A percentile compares a stretch with the other conserved stretches of the same genome.
Evolutionary conservation across 2,888 invertebrate genomes (phyloP).

Genomic region (Drosophila barbarae): DNA sequence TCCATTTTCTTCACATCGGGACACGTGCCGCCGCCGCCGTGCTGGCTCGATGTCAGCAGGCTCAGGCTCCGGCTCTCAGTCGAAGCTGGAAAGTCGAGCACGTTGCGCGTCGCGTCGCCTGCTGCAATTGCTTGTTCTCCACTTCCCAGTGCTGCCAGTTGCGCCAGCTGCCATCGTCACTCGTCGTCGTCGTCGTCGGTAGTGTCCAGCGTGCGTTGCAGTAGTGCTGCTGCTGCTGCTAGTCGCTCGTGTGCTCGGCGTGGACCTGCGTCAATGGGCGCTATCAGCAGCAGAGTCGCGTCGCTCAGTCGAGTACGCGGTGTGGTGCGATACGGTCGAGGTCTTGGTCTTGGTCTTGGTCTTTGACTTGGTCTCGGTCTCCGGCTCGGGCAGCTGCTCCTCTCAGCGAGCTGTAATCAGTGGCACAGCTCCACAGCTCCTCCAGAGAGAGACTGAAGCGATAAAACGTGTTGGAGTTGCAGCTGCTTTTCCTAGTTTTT

Average conservation of each 20-base stretch:
- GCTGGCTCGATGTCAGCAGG: constrained; percentile 17
- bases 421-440: background rate
- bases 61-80: constrained; percentile 21
- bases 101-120: constrained; percentile 13
- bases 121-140: constrained; percentile 10
- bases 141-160: constrained; percentile 5
- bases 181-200: background rate
- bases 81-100: constrained; percentile 31
- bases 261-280: constrained; percentile 16
- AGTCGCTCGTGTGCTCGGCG: constrained; percentile 8
- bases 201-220: constrained; percentile 11
- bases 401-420: constrained; percentile 3
- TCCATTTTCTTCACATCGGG: constrained; percentile 9
- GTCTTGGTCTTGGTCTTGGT: constrained; percentile 7
- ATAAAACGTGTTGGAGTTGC: constrained; percentile 14
- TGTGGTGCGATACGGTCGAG: constrained; percentile 16
- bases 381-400: constrained; percentile 4
- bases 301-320: constrained; percentile 29
- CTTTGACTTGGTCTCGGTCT: background rate
- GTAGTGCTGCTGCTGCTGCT: constrained; percentile 4
- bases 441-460: constrained; percentile 3
- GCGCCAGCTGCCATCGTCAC: constrained; percentile 5
- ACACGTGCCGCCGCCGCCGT: constrained; percentile 1
- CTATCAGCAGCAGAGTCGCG: constrained; percentile 19
- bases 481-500: background rate